These are phyloP conservation scores for Chymomyza costata DNA, from an alignment of 1,140 invertebrate species.

Conservation along the genomic window DNA sequence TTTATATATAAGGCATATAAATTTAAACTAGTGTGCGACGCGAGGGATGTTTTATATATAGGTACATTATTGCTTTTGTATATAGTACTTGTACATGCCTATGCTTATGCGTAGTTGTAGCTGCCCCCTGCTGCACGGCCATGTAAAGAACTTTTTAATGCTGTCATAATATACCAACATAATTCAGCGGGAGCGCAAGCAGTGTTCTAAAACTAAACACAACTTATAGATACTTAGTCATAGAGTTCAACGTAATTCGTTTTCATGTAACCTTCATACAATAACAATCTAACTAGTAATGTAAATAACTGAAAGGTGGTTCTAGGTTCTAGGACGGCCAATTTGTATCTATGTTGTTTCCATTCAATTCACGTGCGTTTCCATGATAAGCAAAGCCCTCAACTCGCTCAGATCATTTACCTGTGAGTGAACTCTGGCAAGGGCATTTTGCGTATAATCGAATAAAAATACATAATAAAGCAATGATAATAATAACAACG, in stretches of 20 bases:
- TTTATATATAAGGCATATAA: conserved; percentile 3
- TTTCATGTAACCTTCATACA: conserved; percentile 31
- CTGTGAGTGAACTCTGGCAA: conserved; percentile 44
- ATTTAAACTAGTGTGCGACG: conserved; percentile 15
- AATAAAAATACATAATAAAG: too few species aligned
- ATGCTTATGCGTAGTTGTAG: too few species aligned
- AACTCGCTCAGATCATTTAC: conserved; percentile 3
- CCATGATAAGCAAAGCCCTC: conserved; percentile 51
- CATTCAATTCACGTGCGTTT: conserved; percentile 48
- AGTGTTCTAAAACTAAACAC: not conserved
- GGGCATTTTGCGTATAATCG: conserved; percentile 42
- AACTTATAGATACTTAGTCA: not conserved
- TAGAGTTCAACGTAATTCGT: conserved; percentile 41
- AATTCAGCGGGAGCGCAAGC: too few species aligned
- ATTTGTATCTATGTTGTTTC: conserved; percentile 19
- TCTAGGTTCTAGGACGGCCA: not conserved
- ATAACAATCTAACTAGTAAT: too few species aligned
- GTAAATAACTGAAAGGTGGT: conserved; percentile 8
- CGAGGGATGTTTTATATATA: too few species aligned
- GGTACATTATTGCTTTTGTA: too few species aligned
- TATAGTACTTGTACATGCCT: conserved; percentile 4
- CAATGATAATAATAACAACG: too few species aligned
- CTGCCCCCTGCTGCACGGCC: too few species aligned
- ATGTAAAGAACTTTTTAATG: too few species aligned
- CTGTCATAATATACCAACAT: too few species aligned